phyloP scores from a whole-genome alignment of 2,113 vertebrate species.

The Phrynosoma platyrhinos region DNA sequence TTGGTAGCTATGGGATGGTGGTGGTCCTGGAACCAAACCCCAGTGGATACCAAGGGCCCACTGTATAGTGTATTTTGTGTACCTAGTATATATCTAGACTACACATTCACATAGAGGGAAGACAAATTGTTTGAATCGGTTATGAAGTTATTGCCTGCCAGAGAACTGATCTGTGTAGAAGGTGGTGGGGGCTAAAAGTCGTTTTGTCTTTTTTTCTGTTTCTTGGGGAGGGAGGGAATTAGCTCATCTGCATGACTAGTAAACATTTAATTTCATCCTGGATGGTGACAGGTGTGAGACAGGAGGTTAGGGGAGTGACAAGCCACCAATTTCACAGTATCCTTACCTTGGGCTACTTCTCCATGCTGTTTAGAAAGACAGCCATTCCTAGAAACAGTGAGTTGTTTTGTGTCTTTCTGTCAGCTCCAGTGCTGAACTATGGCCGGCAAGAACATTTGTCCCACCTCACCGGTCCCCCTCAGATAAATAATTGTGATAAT shows the following conservation, averaged over 20 bases:
- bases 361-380: constrained; percentile 53
- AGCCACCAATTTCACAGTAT: constrained; percentile 21
- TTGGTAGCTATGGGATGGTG: too few relatives aligned
- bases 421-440: constrained; percentile 59
- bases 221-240: constrained; percentile 5
- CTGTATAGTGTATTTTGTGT: neutral
- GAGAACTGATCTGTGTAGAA: constrained; percentile 7
- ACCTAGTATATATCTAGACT: constrained; percentile 20
- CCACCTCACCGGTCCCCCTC: constrained; percentile 40
- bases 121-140: constrained; percentile 48
- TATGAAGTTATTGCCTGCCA: constrained; percentile 6
- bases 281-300: constrained; percentile 17
- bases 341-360: constrained; percentile 29
- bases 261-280: constrained; percentile 29
- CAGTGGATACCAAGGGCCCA: too few relatives aligned
- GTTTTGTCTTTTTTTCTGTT: constrained; percentile 1
- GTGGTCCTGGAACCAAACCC: neutral
- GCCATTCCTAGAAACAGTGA: constrained; percentile 48
- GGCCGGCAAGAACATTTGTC: constrained; percentile 50
- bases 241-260: neutral
- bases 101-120: constrained; percentile 39
- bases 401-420: constrained; percentile 8
- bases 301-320: neutral
- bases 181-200: constrained; percentile 1
- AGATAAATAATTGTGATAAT: constrained; percentile 66